Evolutionary conservation across 1,140 invertebrate species (phyloP).

Genomic region (Mizuhopecten yessoensis): DNA sequence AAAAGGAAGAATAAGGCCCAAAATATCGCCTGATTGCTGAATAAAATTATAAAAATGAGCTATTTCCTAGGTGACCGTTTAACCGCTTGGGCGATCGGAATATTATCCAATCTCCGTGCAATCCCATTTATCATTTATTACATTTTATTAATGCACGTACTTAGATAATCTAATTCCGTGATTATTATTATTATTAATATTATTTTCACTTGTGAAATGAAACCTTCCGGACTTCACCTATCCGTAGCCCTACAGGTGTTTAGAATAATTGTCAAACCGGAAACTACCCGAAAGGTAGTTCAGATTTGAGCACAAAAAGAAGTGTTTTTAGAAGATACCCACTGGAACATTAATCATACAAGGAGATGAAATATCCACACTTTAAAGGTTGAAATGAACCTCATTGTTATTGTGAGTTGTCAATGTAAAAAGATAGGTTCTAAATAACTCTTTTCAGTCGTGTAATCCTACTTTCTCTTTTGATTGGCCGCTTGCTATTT

Average conservation of each 20-base stretch:
- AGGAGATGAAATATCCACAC: neutral
- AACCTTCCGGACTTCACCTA: neutral
- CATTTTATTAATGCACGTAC: no score
- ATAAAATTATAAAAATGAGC: no score
- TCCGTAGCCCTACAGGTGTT: neutral
- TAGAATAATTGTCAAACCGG: neutral
- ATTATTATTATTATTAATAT: no score
- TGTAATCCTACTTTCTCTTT: conserved; percentile 21
- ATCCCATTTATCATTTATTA: no score
- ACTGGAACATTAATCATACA: neutral
- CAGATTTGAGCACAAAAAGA: neutral
- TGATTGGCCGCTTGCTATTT: neutral
- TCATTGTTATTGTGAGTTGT: neutral
- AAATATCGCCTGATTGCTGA: no score
- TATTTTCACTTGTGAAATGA: no score
- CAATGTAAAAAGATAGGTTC: neutral
- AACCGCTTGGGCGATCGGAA: no score
- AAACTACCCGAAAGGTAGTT: neutral
- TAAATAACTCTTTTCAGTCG: neutral
- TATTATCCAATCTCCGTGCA: no score
- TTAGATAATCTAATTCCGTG: no score
- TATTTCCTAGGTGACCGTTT: no score
- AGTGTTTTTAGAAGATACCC: neutral
- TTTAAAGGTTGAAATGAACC: neutral
- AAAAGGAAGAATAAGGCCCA: no score